Percentiles rank a stretch among this genome's conserved stretches.
Evolutionary conservation across 2,797 vertebrate species (phyloP).

Genomic region (Pseudocheirus occidentalis): DNA sequence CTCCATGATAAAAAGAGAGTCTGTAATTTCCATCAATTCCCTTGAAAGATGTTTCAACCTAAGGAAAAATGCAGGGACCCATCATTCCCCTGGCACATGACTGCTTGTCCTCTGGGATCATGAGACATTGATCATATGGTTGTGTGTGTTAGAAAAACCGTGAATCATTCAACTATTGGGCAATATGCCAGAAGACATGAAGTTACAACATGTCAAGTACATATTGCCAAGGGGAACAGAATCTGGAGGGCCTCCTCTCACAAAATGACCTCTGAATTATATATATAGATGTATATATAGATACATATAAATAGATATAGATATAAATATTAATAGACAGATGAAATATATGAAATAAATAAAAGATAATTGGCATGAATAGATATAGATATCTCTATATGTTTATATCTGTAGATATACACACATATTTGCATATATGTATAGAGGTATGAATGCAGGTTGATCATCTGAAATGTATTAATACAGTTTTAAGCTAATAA

Average conservation of each 20-base stretch:
- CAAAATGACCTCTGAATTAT: neutral
- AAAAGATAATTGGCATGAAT: neutral
- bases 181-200: neutral
- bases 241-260: neutral
- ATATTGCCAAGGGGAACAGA: neutral
- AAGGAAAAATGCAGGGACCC: neutral
- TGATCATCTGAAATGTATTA: neutral
- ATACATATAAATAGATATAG: neutral
- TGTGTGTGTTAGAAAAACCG: neutral
- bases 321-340: neutral
- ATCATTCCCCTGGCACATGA: neutral
- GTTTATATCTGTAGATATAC: neutral
- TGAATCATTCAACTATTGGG: neutral
- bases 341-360: neutral
- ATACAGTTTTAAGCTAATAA: neutral
- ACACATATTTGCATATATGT: neutral
- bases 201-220: neutral
- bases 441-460: neutral
- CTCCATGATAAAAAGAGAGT: neutral
- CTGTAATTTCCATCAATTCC: neutral
- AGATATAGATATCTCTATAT: neutral
- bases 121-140: neutral
- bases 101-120: neutral
- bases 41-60: neutral
- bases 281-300: too few relatives aligned